Evolutionary conservation across 2,797 vertebrate species (phyloP), one percentile per base, ranked within the genome.

Genomic region (Gila robusta): DNA sequence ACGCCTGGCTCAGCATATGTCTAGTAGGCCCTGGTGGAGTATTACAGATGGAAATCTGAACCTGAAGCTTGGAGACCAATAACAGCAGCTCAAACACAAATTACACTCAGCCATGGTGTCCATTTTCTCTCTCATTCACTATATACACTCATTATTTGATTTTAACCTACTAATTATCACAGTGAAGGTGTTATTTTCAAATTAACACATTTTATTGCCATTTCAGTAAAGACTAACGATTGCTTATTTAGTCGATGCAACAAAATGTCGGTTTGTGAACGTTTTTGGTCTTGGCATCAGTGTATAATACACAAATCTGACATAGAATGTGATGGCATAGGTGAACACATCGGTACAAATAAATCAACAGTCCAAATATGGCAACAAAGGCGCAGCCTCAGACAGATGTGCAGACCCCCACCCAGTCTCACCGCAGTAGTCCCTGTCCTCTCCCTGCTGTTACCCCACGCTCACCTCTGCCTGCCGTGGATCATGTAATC

Each of bases 391-490:
- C 66, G 21, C 62, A 62, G 62, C 72, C 59, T 85, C 23, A 78
- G 64, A 35, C 32, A 47, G 44, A 79, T 78, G 72, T 83, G 77
- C 86, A 89, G 62, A 66, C 87, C 88, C 81, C 59, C 64, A 72
- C 87, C 89, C 91, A 88, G 21, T 86, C 76, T 79, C 83, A 67
- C 74, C 1, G 47, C 52, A 87, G 79, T 71, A 52, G 44, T 56
- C 89, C 59, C 39, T 49, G 32, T 83, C 35, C 19, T 64, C 23
- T 66, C 79, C 54, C 73, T 71, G 9, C 37, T 87, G 67, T 86
- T 83, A 83, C 52, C 32, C 67, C 19, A 88, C 84, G 84, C 95
- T 96, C 94, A 96, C 96, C 96, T 96, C 92, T 95, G 93, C 91
- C 93, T 93, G 92, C 89, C 87, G 82, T 90, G 91, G 87, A 96